A percentile compares a stretch with the other conserved stretches of the same genome.
Evolutionary conservation across 1,140 invertebrate genomes (phyloP).

Genomic region (Oncopodura yosiiana): DNA sequence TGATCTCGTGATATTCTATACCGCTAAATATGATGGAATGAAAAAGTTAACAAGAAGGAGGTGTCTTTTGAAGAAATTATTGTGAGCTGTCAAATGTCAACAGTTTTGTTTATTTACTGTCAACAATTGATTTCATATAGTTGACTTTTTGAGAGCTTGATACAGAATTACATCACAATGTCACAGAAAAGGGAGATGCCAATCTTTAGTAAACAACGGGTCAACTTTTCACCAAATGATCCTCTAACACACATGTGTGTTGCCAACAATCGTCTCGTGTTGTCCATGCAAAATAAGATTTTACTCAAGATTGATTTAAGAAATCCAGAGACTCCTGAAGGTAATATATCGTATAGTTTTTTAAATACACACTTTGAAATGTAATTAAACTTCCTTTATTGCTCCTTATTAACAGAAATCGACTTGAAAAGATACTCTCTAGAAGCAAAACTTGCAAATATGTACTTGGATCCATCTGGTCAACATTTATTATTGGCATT

Average conservation of each 20-base stretch:
- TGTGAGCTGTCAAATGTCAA: not conserved
- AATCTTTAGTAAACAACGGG: constrained; percentile 67
- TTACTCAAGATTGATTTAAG: constrained; percentile 70
- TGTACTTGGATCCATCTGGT: constrained; percentile 80
- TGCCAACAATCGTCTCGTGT: constrained; percentile 67
- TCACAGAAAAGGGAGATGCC: constrained; percentile 40
- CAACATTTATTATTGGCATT: constrained; percentile 71
- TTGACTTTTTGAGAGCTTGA: too few relatives aligned
- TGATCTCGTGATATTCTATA: not conserved
- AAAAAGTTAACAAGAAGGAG: not conserved
- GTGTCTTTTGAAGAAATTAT: not conserved
- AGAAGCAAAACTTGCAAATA: constrained; percentile 54
- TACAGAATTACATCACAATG: too few relatives aligned
- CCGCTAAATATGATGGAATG: not conserved
- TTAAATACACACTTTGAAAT: not conserved
- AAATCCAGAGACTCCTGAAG: constrained; percentile 63
- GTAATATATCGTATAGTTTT: constrained; percentile 42
- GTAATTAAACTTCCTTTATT: constrained; percentile 12
- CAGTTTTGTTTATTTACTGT: not conserved
- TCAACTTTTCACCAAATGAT: constrained; percentile 65
- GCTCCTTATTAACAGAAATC: constrained; percentile 37
- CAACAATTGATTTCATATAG: not conserved
- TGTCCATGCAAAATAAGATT: constrained; percentile 72
- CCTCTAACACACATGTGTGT: constrained; percentile 68
- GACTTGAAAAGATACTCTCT: constrained; percentile 39